phyloP scores from a whole-genome alignment of 2,797 vertebrate genomes.

The Helarctos malayanus region DNA sequence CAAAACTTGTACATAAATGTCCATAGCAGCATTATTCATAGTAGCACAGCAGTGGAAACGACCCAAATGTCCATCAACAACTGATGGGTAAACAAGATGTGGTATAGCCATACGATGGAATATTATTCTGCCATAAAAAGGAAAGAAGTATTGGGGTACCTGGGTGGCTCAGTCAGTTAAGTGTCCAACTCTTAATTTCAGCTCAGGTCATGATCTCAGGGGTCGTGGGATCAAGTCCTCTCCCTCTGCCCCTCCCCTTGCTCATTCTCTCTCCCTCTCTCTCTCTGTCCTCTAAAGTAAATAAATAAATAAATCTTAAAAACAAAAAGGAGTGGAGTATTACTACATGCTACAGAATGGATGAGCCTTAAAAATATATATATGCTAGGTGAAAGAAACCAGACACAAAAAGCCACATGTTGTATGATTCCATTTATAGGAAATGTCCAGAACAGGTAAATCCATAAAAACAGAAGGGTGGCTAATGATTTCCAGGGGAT shows the following conservation, averaged over 20 bases:
- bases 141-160: neutral
- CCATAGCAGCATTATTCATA: neutral
- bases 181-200: neutral
- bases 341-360: neutral
- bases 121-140: slow-evolving; percentile 16
- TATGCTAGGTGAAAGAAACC: neutral
- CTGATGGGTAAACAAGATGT: neutral
- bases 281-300: too few relatives aligned
- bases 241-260: neutral
- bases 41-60: neutral
- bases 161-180: neutral
- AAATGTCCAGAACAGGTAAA: neutral
- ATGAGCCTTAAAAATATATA: neutral
- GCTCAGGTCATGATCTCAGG: neutral
- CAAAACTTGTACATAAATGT: neutral
- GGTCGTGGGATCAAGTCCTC: neutral
- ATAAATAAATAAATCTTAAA: neutral
- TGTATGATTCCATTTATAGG: neutral
- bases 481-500: neutral
- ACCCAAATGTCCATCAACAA: neutral
- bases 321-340: neutral
- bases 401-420: neutral
- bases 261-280: neutral
- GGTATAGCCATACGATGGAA: neutral
- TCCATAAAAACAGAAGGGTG: neutral